phyloP scores from a whole-genome alignment of 2,113 vertebrate species.

The Echinops telfairi region DNA sequence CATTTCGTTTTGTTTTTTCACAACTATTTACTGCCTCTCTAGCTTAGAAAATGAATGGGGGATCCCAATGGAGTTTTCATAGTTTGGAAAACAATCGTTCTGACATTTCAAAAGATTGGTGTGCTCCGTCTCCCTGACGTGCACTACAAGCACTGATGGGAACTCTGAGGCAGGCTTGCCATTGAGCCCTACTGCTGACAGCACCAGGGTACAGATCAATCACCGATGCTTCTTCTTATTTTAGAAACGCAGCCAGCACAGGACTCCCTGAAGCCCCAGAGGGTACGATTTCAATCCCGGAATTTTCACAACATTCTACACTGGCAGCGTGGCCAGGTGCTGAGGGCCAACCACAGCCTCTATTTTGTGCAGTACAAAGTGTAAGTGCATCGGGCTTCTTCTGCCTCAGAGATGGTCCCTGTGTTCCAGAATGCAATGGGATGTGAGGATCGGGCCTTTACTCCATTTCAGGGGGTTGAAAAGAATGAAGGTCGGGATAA shows the following conservation, averaged over 20 bases:
- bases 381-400: constrained; percentile 79
- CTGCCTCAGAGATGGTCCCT: not conserved
- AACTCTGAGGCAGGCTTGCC: not conserved
- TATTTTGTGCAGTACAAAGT: constrained; percentile 89
- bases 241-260: constrained; percentile 69
- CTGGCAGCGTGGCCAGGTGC: constrained; percentile 82
- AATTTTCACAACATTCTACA: constrained; percentile 86
- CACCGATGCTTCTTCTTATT: constrained; percentile 31
- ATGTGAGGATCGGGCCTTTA: too few relatives aligned
- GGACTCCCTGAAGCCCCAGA: constrained; percentile 78
- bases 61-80: not conserved
- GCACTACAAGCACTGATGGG: not conserved
- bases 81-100: not conserved
- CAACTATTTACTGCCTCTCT: not conserved
- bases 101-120: not conserved
- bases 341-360: not conserved
- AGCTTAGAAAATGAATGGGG: not conserved
- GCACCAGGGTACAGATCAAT: not conserved
- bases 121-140: not conserved
- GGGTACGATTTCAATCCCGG: constrained; percentile 82
- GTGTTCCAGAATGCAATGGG: not conserved
- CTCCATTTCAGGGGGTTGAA: not conserved
- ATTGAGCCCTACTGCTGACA: not conserved
- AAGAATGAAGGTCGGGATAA: not conserved
- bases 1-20: not conserved